Evolutionary conservation across 37 sponge, comb jelly and placozoan genomes (phyloP).

Genomic region (Spongilla lacustris): DNA sequence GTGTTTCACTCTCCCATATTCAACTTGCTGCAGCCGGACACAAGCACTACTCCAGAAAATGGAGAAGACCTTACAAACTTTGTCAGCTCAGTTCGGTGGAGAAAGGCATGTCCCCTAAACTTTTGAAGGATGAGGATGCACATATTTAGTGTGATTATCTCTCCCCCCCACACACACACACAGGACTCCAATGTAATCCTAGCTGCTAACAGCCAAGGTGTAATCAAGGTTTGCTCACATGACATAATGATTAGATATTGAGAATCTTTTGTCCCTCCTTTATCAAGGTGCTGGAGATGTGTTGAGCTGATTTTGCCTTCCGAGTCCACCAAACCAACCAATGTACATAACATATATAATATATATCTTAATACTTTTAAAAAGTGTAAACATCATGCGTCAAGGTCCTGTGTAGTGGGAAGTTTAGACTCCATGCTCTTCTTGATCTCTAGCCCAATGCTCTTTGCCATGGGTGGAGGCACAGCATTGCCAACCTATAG

Average conservation of each 20-base stretch:
- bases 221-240: slow-evolving; percentile 70
- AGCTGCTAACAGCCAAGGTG: slow-evolving; percentile 89
- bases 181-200: slow-evolving; percentile 55
- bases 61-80: slow-evolving; percentile 50
- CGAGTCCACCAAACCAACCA: neutral
- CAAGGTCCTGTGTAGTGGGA: neutral
- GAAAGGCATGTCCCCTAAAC: slow-evolving; percentile 27
- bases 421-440: slow-evolving; percentile 12
- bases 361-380: neutral
- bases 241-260: neutral
- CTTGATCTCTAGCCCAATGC: slow-evolving; percentile 88
- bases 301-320: neutral
- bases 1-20: no score
- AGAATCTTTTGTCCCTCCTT: neutral
- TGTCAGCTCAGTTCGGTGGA: slow-evolving; percentile 79
- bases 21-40: neutral
- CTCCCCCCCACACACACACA: no score
- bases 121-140: neutral
- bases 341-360: neutral
- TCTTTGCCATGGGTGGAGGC: slow-evolving; percentile 90
- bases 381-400: neutral
- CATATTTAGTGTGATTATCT: neutral
- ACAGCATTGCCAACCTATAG: slow-evolving; percentile 93
- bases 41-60: neutral
- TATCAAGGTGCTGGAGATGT: neutral